Evolutionary conservation across 2,797 vertebrate species (phyloP).

Genomic region (Enteromius argenteus): DNA sequence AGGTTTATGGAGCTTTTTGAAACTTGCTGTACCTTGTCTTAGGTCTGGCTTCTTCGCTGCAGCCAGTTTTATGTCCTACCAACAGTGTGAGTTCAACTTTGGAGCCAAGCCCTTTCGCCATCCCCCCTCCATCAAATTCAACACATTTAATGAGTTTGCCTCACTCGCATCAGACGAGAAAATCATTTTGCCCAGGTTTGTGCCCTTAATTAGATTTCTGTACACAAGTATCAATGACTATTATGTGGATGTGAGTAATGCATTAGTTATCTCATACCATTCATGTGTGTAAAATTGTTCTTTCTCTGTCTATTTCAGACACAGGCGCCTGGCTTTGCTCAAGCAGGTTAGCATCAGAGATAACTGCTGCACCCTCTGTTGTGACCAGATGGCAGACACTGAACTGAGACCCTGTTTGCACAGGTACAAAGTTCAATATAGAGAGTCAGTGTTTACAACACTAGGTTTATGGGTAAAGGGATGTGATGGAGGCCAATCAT

Average conservation of each 20-base stretch:
- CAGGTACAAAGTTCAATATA: constrained; percentile 79
- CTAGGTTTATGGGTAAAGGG: not conserved
- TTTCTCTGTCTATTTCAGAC: constrained; percentile 64
- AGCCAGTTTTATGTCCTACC: constrained; percentile 99
- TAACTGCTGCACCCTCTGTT: constrained; percentile 98
- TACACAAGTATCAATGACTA: not conserved
- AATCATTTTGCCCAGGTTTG: constrained; percentile 96
- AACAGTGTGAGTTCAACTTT: constrained; percentile 99
- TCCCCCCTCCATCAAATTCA: constrained; percentile 92
- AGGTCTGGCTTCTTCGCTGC: constrained; percentile 99
- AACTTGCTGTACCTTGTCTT: constrained; percentile 31
- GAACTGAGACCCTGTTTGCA: constrained; percentile 96
- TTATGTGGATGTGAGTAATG: constrained; percentile 15
- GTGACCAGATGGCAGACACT: constrained; percentile 96
- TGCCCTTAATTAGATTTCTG: not conserved
- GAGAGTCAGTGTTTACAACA: constrained; percentile 10
- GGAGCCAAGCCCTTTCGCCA: constrained; percentile 97
- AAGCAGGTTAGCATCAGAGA: constrained; percentile 98
- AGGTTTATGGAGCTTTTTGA: not conserved
- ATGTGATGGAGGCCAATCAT: not conserved
- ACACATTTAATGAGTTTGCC: constrained; percentile 98
- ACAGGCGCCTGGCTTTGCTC: constrained; percentile 87
- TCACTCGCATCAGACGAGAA: constrained; percentile 94
- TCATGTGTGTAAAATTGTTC: not conserved
- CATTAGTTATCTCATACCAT: not conserved